Evolutionary conservation across 2,113 vertebrate species (phyloP).

Genomic region (Burhinus bistriatus): DNA sequence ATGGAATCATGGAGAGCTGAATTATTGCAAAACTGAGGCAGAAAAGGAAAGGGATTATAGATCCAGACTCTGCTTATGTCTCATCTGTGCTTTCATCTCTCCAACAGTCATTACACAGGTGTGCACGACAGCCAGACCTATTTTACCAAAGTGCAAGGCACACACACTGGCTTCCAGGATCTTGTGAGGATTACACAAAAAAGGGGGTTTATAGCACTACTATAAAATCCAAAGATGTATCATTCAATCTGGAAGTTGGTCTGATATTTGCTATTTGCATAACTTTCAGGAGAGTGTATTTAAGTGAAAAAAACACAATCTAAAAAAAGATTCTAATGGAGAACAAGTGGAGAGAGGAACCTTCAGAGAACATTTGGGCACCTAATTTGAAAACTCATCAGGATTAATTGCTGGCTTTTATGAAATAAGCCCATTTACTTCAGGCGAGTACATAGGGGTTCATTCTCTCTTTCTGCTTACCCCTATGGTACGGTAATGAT

Average conservation of each 20-base stretch:
- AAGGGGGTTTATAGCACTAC: background rate
- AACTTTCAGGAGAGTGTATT: background rate
- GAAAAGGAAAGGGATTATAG: background rate
- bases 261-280: background rate
- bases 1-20: background rate
- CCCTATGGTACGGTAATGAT: background rate
- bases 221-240: background rate
- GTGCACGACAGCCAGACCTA: fast-evolving
- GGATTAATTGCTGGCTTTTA: background rate
- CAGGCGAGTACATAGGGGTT: background rate
- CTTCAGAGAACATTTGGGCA: background rate
- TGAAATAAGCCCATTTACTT: background rate
- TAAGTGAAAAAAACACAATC: background rate
- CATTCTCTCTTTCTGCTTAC: background rate
- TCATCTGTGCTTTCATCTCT: background rate
- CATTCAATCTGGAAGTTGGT: background rate
- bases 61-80: background rate
- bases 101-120: background rate
- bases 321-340: background rate
- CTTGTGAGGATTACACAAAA: background rate
- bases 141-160: background rate
- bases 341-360: background rate
- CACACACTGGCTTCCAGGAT: background rate
- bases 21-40: background rate
- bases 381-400: background rate